Percentiles rank a stretch among this genome's conserved stretches.
Conservation (phyloP, 1,140 invertebrate genomes). For the Ptiloglossa arizonensis region DNA sequence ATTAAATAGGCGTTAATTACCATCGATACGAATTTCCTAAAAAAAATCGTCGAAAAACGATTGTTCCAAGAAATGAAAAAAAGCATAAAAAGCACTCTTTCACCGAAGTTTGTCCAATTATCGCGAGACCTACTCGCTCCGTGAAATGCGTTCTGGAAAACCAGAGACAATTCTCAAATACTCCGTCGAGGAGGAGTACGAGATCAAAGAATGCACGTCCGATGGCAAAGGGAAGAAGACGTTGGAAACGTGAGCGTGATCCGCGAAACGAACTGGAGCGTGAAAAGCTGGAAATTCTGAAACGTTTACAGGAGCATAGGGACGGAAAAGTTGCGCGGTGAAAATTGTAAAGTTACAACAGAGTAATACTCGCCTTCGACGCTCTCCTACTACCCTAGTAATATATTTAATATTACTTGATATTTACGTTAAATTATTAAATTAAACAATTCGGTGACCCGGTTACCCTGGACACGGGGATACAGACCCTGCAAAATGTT, state of each 20-base stretch:
- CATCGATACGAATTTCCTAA: too few species aligned
- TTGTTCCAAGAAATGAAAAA: too few species aligned
- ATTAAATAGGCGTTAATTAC: too few species aligned
- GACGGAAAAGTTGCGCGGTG: constrained; percentile 56
- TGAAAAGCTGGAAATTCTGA: neutral
- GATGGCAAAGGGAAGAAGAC: neutral
- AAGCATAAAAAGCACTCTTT: too few species aligned
- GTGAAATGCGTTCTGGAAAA: too few species aligned
- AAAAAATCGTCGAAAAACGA: too few species aligned
- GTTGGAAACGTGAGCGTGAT: neutral
- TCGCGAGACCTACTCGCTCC: too few species aligned
- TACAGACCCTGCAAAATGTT: neutral
- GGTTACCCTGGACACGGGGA: constrained; percentile 4
- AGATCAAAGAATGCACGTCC: neutral
- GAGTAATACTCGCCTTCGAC: constrained; percentile 55
- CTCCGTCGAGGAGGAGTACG: too few species aligned
- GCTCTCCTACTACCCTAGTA: constrained; percentile 61
- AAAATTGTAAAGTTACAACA: constrained; percentile 66
- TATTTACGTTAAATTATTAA: constrained; percentile 68
- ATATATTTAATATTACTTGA: constrained; percentile 68
- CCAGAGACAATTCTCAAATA: too few species aligned
- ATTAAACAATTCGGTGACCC: constrained; percentile 61
- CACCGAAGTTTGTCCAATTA: too few species aligned
- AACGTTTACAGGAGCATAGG: constrained; percentile 12
- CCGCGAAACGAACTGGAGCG: neutral